Evolutionary conservation across 2,888 invertebrate genomes (phyloP).

Genomic region (Micoletzkya japonica): DNA sequence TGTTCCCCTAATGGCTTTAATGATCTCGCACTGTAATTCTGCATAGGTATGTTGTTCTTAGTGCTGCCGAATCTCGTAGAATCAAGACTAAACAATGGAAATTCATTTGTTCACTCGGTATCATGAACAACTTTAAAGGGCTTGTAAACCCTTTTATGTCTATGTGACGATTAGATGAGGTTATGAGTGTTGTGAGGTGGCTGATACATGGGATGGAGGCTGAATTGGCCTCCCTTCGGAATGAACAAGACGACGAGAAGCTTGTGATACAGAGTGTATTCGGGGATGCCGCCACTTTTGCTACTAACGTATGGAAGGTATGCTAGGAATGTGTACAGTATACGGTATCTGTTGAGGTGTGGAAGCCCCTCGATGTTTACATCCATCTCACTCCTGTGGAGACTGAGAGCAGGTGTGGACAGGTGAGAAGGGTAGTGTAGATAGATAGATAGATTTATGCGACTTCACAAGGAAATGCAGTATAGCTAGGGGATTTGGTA

Average conservation of each 20-base stretch:
- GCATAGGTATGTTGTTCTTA: too few species aligned
- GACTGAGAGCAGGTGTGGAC: slow-evolving; percentile 26
- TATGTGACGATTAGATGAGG: too few species aligned
- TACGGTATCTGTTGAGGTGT: slow-evolving; percentile 28
- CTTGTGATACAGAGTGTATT: slow-evolving; percentile 31
- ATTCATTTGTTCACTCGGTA: too few species aligned
- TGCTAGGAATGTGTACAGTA: neutral
- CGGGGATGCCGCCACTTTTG: slow-evolving; percentile 29
- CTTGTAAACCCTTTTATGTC: too few species aligned
- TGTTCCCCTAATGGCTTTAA: too few species aligned
- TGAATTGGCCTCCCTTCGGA: too few species aligned
- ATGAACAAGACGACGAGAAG: slow-evolving; percentile 35
- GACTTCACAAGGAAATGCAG: neutral
- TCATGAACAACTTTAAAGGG: too few species aligned
- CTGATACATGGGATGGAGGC: neutral
- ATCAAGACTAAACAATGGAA: too few species aligned
- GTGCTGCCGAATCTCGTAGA: too few species aligned
- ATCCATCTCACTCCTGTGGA: slow-evolving; percentile 27
- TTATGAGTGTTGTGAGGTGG: neutral
- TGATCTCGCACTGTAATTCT: too few species aligned
- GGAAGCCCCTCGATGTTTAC: slow-evolving; percentile 28
- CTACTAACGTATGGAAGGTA: slow-evolving; percentile 37
- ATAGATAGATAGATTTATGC: neutral
- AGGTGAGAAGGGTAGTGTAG: slow-evolving; percentile 2
- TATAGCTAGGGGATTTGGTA: too few species aligned